A percentile compares a stretch with the other conserved stretches of the same genome.
These are phyloP conservation scores for Stratiomys singularior DNA, from an alignment of 2,888 invertebrate species.

Conservation along the genomic window DNA sequence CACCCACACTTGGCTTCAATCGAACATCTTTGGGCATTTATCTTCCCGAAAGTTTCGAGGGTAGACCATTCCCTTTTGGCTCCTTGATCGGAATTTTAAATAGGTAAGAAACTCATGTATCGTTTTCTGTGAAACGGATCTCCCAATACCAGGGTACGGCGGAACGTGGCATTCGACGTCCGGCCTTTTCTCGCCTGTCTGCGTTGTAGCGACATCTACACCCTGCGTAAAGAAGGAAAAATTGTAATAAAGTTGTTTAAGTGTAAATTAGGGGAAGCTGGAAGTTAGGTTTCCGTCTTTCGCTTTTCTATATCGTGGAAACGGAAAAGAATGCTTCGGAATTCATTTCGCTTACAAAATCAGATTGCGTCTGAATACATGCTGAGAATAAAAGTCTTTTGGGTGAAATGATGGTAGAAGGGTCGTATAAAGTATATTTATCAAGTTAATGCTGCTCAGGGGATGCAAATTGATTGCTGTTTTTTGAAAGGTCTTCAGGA, in stretches of 20 bases:
- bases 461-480: background rate
- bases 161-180: constrained; percentile 60
- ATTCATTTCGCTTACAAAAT: constrained; percentile 38
- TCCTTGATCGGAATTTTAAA: constrained; percentile 52
- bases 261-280: constrained; percentile 41
- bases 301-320: background rate
- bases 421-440: background rate
- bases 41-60: constrained; percentile 55
- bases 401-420: background rate
- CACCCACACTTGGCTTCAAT: constrained; percentile 41
- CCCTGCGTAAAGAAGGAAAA: constrained; percentile 18
- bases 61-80: constrained; percentile 55
- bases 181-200: constrained; percentile 31
- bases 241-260: constrained; percentile 41
- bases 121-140: constrained; percentile 67
- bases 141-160: constrained; percentile 73
- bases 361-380: background rate
- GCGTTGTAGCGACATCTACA: constrained; percentile 10
- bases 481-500: background rate
- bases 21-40: constrained; percentile 55
- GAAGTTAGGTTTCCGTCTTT: constrained; percentile 21
- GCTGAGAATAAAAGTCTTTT: background rate
- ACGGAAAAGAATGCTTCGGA: background rate
- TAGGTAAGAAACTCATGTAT: constrained; percentile 69
- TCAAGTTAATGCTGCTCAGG: background rate